Conservation (phyloP, 2,888 invertebrate species). For the Syrista parreyssii region DNA sequence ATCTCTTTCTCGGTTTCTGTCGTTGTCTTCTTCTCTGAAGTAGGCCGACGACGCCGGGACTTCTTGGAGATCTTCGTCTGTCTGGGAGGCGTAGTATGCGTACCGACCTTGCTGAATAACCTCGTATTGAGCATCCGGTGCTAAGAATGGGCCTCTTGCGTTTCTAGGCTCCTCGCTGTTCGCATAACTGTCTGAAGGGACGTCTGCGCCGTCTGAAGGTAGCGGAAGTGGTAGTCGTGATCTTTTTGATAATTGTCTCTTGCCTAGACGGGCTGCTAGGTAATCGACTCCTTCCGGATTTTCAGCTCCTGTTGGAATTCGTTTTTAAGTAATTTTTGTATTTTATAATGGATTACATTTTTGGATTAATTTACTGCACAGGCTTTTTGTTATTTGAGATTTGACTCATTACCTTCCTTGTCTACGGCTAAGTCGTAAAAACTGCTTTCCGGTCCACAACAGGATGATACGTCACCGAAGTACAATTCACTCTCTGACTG, state of each 20-base stretch:
- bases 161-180: constrained; percentile 53
- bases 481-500: constrained; percentile 85
- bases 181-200: constrained; percentile 51
- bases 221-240: constrained; percentile 67
- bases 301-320: constrained; percentile 44
- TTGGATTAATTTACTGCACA: constrained; percentile 20
- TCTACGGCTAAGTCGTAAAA: constrained; percentile 71
- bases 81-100: constrained; percentile 51
- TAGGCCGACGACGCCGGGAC: constrained; percentile 41
- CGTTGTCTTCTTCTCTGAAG: constrained; percentile 42
- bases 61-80: constrained; percentile 51
- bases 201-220: constrained; percentile 41
- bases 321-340: constrained; percentile 54
- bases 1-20: constrained; percentile 62
- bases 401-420: constrained; percentile 59
- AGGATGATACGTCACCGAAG: constrained; percentile 87
- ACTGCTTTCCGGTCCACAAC: constrained; percentile 75
- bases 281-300: constrained; percentile 70
- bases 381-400: constrained; percentile 36
- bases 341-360: constrained; percentile 31
- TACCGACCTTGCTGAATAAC: constrained; percentile 67
- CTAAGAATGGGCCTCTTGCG: constrained; percentile 67
- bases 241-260: constrained; percentile 71
- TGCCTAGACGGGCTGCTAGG: constrained; percentile 70
- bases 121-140: constrained; percentile 75